phyloP scores from a whole-genome alignment of 2,113 vertebrate species.

The Puma concolor region DNA sequence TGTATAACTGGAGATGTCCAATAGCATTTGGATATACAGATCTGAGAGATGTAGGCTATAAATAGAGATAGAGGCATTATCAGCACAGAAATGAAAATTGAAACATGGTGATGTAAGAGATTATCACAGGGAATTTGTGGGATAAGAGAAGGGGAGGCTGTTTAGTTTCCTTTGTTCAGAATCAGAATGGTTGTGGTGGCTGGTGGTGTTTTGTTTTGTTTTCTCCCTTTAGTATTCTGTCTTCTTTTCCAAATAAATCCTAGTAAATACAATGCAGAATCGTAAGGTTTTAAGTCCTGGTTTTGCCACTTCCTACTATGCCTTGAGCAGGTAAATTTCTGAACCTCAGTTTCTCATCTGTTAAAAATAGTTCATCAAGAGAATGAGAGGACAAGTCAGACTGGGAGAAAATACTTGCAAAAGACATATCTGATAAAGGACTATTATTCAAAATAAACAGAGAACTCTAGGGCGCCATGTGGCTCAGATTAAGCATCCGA shows the following conservation, averaged over 20 bases:
- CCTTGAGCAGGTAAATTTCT: background rate
- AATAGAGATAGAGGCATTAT: background rate
- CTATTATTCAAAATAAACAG: background rate
- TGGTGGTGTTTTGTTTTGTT: background rate
- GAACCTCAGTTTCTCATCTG: background rate
- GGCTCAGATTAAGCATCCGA: no score
- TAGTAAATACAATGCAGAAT: background rate
- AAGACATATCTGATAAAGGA: background rate
- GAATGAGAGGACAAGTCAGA: background rate
- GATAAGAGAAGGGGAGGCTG: background rate
- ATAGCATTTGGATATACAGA: background rate
- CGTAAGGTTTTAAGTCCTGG: background rate
- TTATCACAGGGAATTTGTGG: background rate
- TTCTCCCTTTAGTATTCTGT: constrained; percentile 8
- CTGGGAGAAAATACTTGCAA: background rate
- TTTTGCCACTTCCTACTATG: background rate
- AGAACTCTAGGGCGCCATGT: background rate
- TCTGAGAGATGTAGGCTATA: background rate
- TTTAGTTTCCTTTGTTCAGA: background rate
- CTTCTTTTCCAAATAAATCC: background rate
- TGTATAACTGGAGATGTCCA: background rate
- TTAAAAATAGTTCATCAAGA: constrained; percentile 13
- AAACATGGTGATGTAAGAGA: background rate
- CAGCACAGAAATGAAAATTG: background rate
- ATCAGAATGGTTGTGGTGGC: background rate